A percentile compares a stretch with the other conserved stretches of the same genome.
Evolutionary conservation across 30 jellyfish, hydroid and myxozoan genomes (phyloP).

Genomic region (Aurelia aurita complex sp. Pacific): DNA sequence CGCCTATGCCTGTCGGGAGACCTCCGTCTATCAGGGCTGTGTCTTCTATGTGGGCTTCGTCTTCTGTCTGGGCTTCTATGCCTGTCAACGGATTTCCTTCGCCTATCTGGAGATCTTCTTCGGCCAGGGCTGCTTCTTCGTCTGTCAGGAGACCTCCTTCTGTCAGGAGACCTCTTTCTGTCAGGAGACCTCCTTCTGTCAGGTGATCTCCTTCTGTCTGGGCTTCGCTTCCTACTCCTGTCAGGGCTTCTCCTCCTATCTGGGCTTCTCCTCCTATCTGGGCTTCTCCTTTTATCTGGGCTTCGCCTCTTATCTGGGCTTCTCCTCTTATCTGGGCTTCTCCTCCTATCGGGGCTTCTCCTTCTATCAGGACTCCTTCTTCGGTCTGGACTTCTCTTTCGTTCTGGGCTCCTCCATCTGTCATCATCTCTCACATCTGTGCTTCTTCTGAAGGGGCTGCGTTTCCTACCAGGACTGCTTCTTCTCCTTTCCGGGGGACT

Average conservation of each 20-base stretch:
- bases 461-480: conserved; percentile 3
- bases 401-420: conserved; percentile 30
- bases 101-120: conserved; percentile 49
- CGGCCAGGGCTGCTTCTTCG: conserved; percentile 56
- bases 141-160: conserved; percentile 27
- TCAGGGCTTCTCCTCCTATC: conserved; percentile 72
- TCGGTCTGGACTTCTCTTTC: conserved; percentile 17
- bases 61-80: conserved; percentile 47
- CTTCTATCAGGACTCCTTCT: neutral
- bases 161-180: conserved; percentile 39
- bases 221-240: conserved; percentile 56
- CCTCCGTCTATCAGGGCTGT: conserved; percentile 47
- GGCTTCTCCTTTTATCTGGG: conserved; percentile 41
- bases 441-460: conserved; percentile 1
- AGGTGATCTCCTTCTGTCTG: conserved; percentile 41
- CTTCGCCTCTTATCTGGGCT: conserved; percentile 53
- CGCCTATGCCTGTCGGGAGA: conserved; percentile 46
- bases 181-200: conserved; percentile 43
- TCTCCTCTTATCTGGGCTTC: conserved; percentile 49
- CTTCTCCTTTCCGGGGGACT: neutral
- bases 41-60: conserved; percentile 20
- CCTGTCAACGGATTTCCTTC: conserved; percentile 35
- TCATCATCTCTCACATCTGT: neutral
- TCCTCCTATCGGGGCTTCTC: conserved; percentile 27
- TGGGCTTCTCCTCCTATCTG: conserved; percentile 41